Evolutionary conservation across 1,140 invertebrate species (phyloP).

Genomic region (Periplaneta americana): DNA sequence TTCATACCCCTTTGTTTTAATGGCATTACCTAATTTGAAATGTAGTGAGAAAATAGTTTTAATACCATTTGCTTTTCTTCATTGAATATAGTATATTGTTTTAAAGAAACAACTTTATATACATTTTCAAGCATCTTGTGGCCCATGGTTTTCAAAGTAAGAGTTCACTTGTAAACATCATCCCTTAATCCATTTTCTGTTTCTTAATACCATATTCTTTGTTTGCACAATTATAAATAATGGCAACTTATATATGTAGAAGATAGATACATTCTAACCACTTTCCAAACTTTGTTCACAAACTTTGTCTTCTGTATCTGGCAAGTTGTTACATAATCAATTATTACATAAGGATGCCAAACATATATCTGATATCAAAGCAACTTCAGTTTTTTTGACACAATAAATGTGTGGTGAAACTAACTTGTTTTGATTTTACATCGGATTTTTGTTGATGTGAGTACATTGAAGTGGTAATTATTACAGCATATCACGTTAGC

Average conservation of each 20-base stretch:
- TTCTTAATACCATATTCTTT: not conserved
- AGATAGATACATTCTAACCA: not conserved
- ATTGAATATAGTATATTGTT: not conserved
- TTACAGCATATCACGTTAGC: too few relatives aligned
- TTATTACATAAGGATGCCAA: not conserved
- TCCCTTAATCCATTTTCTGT: not conserved
- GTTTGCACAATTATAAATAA: not conserved
- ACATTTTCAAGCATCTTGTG: not conserved
- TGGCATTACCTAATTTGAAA: not conserved
- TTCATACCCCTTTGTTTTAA: not conserved
- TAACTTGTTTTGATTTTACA: too few relatives aligned
- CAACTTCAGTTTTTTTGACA: too few relatives aligned
- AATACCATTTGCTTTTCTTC: not conserved
- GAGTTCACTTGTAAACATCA: not conserved
- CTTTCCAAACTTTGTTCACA: not conserved
- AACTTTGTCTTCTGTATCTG: not conserved
- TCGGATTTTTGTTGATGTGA: too few relatives aligned
- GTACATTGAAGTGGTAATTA: too few relatives aligned
- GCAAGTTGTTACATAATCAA: not conserved
- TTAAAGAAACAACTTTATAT: not conserved
- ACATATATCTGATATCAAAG: not conserved
- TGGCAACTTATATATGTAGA: not conserved
- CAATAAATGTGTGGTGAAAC: too few relatives aligned
- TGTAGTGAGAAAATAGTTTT: not conserved
- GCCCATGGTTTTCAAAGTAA: not conserved